phyloP scores from a whole-genome alignment of 1,140 invertebrate species.

The Zaprionus tsacasi region DNA sequence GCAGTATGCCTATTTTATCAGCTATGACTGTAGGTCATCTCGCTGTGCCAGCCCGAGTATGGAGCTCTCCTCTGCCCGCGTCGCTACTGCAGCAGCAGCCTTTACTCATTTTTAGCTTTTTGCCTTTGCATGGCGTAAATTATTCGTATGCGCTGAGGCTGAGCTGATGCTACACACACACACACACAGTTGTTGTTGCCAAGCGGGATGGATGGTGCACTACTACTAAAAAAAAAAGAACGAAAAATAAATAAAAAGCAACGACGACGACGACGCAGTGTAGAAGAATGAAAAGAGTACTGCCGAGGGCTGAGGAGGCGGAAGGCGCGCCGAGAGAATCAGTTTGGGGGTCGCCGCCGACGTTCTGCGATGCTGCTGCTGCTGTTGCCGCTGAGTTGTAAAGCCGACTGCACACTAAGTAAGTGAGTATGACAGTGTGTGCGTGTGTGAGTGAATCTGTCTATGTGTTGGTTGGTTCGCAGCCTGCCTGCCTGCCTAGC shows the following conservation, averaged over 20 bases:
- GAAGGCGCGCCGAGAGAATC: conserved; percentile 35
- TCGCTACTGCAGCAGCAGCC: conserved; percentile 42
- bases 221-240: conserved; percentile 22
- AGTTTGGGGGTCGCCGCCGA: conserved; percentile 55
- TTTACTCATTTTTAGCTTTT: conserved; percentile 81
- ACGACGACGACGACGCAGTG: conserved; percentile 39
- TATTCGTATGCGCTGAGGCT: conserved; percentile 73
- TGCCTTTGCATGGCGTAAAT: conserved; percentile 71
- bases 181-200: conserved; percentile 50
- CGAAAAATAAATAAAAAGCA: conserved; percentile 35
- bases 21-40: conserved; percentile 47
- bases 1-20: conserved; percentile 2
- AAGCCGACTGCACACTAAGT: conserved; percentile 56
- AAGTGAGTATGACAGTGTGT: conserved; percentile 15
- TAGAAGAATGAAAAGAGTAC: conserved; percentile 69
- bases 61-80: conserved; percentile 27
- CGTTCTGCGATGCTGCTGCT: conserved; percentile 29
- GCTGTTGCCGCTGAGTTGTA: conserved; percentile 46
- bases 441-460: conserved; percentile 17
- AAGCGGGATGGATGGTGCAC: conserved; percentile 40
- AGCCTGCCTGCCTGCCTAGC: conserved; percentile 48
- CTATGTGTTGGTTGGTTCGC: conserved; percentile 7
- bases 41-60: conserved; percentile 19
- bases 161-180: conserved; percentile 57
- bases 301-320: conserved; percentile 36